These are phyloP conservation scores for Porites lutea DNA, from an alignment of 64 coral and sea anemone genomes.

Conservation along the genomic window DNA sequence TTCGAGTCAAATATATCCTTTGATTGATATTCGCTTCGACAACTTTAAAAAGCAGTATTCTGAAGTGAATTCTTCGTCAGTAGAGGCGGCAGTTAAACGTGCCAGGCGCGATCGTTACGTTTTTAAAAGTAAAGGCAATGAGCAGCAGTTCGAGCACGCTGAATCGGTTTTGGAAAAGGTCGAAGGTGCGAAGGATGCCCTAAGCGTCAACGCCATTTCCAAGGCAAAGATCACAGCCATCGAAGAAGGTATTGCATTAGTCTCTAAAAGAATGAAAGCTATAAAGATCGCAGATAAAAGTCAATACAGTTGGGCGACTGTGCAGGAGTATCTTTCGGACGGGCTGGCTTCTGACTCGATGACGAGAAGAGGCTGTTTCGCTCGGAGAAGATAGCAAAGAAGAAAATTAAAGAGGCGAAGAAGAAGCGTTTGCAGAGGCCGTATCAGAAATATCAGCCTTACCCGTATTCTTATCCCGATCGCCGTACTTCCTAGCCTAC, in stretches of 20 bases:
- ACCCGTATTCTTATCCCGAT: neutral
- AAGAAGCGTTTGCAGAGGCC: slow-evolving; percentile 3
- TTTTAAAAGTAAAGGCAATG: slow-evolving; percentile 63
- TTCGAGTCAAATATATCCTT: neutral
- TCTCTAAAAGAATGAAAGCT: slow-evolving; percentile 45
- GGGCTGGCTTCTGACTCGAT: slow-evolving; percentile 53
- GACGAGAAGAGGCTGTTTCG: slow-evolving; percentile 50
- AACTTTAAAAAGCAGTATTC: neutral
- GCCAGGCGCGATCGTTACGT: neutral
- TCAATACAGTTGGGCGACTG: slow-evolving; percentile 55
- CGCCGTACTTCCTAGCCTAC: neutral
- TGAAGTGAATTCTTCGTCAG: neutral
- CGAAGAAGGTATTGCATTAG: slow-evolving; percentile 38
- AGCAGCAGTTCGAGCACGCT: slow-evolving; percentile 63
- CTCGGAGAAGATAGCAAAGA: slow-evolving; percentile 38
- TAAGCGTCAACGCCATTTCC: neutral
- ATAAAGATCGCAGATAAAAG: slow-evolving; percentile 49
- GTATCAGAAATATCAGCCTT: neutral
- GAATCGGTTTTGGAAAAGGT: slow-evolving; percentile 55
- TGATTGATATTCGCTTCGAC: neutral
- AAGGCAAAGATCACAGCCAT: slow-evolving; percentile 20
- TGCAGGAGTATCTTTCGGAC: slow-evolving; percentile 58
- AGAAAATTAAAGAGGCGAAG: slow-evolving; percentile 27
- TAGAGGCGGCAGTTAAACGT: neutral
- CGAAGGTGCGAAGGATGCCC: slow-evolving; percentile 9